Conservation (phyloP, 2,113 vertebrate species). For the Origma solitaria region DNA sequence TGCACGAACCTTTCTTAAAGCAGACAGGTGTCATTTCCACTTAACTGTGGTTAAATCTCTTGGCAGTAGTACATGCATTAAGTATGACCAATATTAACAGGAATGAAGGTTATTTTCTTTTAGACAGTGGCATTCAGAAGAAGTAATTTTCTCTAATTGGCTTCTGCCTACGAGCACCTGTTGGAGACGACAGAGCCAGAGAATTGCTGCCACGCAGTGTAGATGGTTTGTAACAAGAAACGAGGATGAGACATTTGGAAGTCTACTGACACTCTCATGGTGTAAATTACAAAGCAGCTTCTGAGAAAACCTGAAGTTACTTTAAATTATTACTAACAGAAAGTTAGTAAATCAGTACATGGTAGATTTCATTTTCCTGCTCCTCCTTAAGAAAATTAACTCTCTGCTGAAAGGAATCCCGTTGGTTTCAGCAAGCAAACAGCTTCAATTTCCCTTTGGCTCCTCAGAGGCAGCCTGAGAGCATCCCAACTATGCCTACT, state of each 20-base stretch:
- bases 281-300: background rate
- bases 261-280: background rate
- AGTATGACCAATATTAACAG: background rate
- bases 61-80: background rate
- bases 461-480: background rate
- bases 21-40: constrained; percentile 40
- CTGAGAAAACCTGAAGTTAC: background rate
- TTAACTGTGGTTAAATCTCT: background rate
- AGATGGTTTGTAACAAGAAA: background rate
- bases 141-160: background rate
- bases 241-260: background rate
- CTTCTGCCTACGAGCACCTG: background rate
- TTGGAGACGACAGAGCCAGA: background rate
- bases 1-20: constrained; percentile 1
- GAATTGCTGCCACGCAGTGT: background rate
- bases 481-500: background rate
- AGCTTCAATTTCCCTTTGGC: background rate
- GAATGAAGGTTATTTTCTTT: background rate
- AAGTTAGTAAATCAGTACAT: background rate
- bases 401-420: background rate
- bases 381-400: background rate
- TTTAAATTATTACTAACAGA: background rate
- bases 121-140: background rate
- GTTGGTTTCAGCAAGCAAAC: background rate
- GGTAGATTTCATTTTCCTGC: background rate